These are phyloP conservation scores for Drosophila parabipectinata DNA, from an alignment of 1,140 invertebrate species.

Conservation along the genomic window DNA sequence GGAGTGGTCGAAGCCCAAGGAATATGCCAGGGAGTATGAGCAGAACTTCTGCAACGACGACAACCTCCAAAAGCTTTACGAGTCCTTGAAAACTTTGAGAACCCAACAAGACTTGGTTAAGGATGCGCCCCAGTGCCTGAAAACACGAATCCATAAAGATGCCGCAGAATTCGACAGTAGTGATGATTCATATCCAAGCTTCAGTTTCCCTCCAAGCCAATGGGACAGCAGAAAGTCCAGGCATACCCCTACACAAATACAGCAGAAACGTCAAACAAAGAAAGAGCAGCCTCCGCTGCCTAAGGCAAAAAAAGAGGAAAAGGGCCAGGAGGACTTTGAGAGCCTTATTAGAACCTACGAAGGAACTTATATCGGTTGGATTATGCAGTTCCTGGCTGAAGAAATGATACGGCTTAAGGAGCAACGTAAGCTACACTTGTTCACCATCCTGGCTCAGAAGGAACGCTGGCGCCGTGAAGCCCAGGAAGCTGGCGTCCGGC, in stretches of 20 bases:
- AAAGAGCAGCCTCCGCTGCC: no score
- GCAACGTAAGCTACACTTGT: slow-evolving; percentile 88
- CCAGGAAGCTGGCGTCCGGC: slow-evolving; percentile 87
- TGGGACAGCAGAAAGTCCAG: background rate
- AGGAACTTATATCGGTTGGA: slow-evolving; percentile 64
- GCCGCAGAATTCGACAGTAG: background rate
- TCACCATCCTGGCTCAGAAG: slow-evolving; percentile 88
- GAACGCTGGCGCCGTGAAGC: slow-evolving; percentile 88
- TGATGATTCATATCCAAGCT: background rate
- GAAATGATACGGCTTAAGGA: slow-evolving; percentile 89
- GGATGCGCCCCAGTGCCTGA: slow-evolving; percentile 38
- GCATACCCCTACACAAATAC: background rate
- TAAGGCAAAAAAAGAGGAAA: no score
- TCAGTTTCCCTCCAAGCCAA: background rate
- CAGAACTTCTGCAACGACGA: slow-evolving; percentile 75
- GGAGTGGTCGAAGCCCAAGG: slow-evolving; percentile 76
- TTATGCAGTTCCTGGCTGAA: slow-evolving; percentile 84
- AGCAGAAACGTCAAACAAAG: no score
- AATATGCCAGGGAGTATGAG: slow-evolving; percentile 68
- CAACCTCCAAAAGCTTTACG: slow-evolving; percentile 71
- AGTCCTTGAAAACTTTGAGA: slow-evolving; percentile 54
- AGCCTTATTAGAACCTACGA: slow-evolving; percentile 59
- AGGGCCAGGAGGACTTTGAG: no score
- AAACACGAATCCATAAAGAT: slow-evolving; percentile 3
- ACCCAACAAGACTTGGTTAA: slow-evolving; percentile 22